A percentile compares a stretch with the other conserved stretches of the same genome.
These are phyloP conservation scores for Papilio aristodemus DNA, from an alignment of 1,140 invertebrate genomes.

Conservation along the genomic window DNA sequence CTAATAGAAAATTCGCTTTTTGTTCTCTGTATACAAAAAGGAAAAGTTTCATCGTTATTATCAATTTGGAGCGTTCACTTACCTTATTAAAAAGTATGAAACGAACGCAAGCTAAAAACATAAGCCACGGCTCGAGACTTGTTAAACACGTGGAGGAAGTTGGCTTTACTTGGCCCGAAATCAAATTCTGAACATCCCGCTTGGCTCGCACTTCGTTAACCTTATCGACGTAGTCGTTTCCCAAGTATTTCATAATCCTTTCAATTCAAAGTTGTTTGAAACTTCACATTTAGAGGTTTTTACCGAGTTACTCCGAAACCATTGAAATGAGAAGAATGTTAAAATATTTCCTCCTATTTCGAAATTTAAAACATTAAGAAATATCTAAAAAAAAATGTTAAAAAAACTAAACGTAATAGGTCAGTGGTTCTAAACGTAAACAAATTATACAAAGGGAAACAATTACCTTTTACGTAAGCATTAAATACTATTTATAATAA, in stretches of 20 bases:
- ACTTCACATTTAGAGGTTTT: slow-evolving; percentile 7
- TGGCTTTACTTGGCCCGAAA: slow-evolving; percentile 39
- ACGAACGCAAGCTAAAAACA: slow-evolving; percentile 23
- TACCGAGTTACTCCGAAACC: background rate
- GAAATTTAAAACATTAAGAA: no score
- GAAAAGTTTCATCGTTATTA: slow-evolving; percentile 21
- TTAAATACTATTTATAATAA: background rate
- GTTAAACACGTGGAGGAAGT: slow-evolving; percentile 31
- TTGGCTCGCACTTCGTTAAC: slow-evolving; percentile 36
- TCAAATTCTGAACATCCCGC: slow-evolving; percentile 39
- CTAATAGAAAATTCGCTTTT: slow-evolving; percentile 1
- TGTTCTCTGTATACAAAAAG: background rate
- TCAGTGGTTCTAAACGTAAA: background rate
- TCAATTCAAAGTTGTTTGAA: slow-evolving; percentile 14
- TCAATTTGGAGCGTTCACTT: slow-evolving; percentile 24
- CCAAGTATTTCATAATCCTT: slow-evolving; percentile 26
- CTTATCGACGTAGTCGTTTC: slow-evolving; percentile 28
- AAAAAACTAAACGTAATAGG: background rate
- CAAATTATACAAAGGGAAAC: background rate
- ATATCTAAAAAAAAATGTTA: no score
- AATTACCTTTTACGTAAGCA: background rate
- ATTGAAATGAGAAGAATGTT: background rate
- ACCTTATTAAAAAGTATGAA: slow-evolving; percentile 18
- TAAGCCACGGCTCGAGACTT: slow-evolving; percentile 26
- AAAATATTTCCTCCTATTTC: no score